These are phyloP conservation scores for Siniperca chuatsi DNA, from an alignment of 2,113 vertebrate species.

Conservation along the genomic window DNA sequence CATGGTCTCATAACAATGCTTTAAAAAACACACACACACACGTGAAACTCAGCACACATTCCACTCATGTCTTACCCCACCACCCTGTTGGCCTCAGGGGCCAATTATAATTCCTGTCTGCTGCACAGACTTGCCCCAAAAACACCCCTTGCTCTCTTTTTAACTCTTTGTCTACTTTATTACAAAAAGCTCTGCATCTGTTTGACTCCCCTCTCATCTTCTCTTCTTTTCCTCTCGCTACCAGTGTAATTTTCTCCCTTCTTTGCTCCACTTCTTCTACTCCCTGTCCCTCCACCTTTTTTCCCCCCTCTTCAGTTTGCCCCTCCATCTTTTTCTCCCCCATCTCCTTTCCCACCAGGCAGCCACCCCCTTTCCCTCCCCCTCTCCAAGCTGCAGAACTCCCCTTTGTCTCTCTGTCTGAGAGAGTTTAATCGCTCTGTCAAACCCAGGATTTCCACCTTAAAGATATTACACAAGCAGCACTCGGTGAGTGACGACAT, in stretches of 20 bases:
- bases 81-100: conserved; percentile 56
- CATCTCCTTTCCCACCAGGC: conserved; percentile 22
- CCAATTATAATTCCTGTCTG: conserved; percentile 65
- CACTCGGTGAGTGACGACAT: conserved; percentile 49
- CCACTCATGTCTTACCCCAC: conserved; percentile 71
- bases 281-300: not conserved
- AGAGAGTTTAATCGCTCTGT: conserved; percentile 83
- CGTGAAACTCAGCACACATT: conserved; percentile 64
- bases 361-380: conserved; percentile 62
- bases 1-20: conserved; percentile 5
- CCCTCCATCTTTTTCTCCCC: conserved; percentile 43
- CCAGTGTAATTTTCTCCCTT: conserved; percentile 22
- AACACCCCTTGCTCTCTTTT: conserved; percentile 26
- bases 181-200: conserved; percentile 5
- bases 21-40: conserved; percentile 31
- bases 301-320: not conserved
- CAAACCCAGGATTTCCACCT: conserved; percentile 81
- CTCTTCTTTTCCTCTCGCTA: conserved; percentile 6
- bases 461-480: conserved; percentile 46
- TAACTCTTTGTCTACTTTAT: conserved; percentile 22
- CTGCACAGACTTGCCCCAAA: conserved; percentile 73
- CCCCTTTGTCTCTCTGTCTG: conserved; percentile 82
- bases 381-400: conserved; percentile 79
- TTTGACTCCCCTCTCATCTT: not conserved
- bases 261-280: not conserved